Conservation (phyloP, 2,888 invertebrate species). For the Ditylenchus weischeri region DNA sequence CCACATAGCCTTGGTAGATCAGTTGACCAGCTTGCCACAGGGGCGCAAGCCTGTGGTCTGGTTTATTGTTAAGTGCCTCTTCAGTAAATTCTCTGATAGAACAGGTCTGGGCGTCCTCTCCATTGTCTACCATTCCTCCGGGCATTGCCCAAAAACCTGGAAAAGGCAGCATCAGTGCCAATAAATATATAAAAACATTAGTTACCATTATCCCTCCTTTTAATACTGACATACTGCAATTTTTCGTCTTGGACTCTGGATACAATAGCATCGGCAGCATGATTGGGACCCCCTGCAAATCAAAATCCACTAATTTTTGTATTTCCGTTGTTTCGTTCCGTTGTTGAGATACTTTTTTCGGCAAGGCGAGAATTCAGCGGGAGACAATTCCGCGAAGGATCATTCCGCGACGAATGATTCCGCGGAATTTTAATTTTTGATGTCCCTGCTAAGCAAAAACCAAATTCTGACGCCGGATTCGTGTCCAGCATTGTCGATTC, state of each 20-base stretch:
- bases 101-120: slow-evolving; percentile 77
- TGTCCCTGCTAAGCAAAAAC: too few relatives aligned
- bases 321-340: too few relatives aligned
- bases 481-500: too few relatives aligned
- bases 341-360: too few relatives aligned
- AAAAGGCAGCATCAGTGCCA: neutral
- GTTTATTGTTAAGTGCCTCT: slow-evolving; percentile 75
- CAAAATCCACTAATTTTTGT: too few relatives aligned
- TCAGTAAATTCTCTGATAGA: slow-evolving; percentile 89
- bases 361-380: too few relatives aligned
- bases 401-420: too few relatives aligned
- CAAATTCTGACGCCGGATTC: too few relatives aligned
- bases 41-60: slow-evolving; percentile 39
- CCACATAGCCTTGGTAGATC: slow-evolving; percentile 70
- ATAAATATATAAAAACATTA: neutral
- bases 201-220: slow-evolving; percentile 76
- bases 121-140: slow-evolving; percentile 85
- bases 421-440: too few relatives aligned
- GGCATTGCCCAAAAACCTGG: slow-evolving; percentile 56
- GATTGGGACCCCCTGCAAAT: slow-evolving; percentile 72
- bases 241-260: slow-evolving; percentile 68
- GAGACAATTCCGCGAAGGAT: too few relatives aligned
- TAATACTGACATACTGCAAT: slow-evolving; percentile 85
- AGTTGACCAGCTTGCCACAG: slow-evolving; percentile 56
- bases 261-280: slow-evolving; percentile 94